These are phyloP conservation scores for Oscheius sp. DNA, from an alignment of 1,140 invertebrate species.

Conservation along the genomic window DNA sequence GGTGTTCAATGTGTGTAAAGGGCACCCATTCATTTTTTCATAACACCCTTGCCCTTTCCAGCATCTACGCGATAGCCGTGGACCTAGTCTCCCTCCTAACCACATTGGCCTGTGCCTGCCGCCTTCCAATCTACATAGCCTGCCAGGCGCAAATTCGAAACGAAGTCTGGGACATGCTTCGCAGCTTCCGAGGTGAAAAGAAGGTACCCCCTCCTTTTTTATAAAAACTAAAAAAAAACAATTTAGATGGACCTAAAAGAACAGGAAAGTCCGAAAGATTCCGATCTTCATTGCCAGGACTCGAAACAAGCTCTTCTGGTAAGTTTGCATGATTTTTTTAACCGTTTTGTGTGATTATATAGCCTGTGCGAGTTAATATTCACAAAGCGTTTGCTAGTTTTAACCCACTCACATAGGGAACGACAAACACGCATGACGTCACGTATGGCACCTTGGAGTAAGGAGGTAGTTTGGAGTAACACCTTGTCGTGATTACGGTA, in stretches of 20 bases:
- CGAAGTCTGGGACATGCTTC: conserved; percentile 32
- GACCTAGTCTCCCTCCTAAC: conserved; percentile 54
- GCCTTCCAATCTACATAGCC: conserved; percentile 50
- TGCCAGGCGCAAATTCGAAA: conserved; percentile 46
- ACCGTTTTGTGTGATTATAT: neutral
- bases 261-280: neutral
- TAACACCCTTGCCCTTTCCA: neutral
- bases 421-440: neutral
- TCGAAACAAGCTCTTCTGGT: neutral
- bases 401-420: neutral
- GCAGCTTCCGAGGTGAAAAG: neutral
- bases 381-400: too few species aligned
- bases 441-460: neutral
- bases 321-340: neutral
- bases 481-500: too few species aligned
- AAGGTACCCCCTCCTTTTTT: neutral
- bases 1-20: neutral
- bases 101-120: conserved; percentile 52
- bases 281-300: neutral
- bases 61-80: conserved; percentile 48
- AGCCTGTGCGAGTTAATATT: too few species aligned
- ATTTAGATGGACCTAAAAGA: neutral
- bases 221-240: too few species aligned
- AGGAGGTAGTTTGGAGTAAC: neutral
- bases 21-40: neutral